phyloP scores from a whole-genome alignment of 2,797 vertebrate species.

The Masticophis lateralis region DNA sequence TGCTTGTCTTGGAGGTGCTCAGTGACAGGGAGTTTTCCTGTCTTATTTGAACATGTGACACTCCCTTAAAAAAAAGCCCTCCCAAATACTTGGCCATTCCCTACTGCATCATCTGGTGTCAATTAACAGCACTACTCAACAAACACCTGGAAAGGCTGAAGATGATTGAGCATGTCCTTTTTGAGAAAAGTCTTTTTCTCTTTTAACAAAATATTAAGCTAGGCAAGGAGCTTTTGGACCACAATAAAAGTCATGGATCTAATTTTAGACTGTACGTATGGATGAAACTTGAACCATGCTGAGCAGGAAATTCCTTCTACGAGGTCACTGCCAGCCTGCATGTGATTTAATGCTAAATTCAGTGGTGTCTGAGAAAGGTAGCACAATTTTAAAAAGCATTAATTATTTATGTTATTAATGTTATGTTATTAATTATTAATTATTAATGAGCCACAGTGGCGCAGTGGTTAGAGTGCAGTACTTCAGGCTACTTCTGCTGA shows the following conservation, averaged over 20 bases:
- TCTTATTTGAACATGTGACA: conserved; percentile 19
- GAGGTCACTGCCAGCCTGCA: conserved; percentile 62
- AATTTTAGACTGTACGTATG: conserved; percentile 78
- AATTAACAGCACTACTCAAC: conserved; percentile 39
- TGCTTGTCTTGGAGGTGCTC: neutral
- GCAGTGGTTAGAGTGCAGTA: too few species aligned
- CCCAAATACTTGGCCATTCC: conserved; percentile 64
- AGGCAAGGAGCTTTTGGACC: conserved; percentile 68
- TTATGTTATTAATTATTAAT: too few species aligned
- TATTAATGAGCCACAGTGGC: too few species aligned
- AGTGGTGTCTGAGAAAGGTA: conserved; percentile 66
- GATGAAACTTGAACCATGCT: conserved; percentile 75
- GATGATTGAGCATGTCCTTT: conserved; percentile 50
- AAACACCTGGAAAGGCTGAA: conserved; percentile 37
- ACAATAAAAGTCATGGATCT: conserved; percentile 73
- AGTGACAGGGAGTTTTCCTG: conserved; percentile 3
- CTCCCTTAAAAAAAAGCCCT: neutral
- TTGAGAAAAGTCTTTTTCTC: conserved; percentile 59
- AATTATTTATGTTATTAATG: conserved; percentile 8
- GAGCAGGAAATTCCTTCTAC: conserved; percentile 74
- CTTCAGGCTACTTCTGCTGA: too few species aligned
- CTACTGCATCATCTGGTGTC: conserved; percentile 22
- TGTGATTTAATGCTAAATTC: conserved; percentile 74
- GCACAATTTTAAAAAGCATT: conserved; percentile 11
- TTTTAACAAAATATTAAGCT: conserved; percentile 68